A percentile compares a stretch with the other conserved stretches of the same genome.
Evolutionary conservation across 2,113 vertebrate species (phyloP).

Genomic region (Nesogale talazaci): DNA sequence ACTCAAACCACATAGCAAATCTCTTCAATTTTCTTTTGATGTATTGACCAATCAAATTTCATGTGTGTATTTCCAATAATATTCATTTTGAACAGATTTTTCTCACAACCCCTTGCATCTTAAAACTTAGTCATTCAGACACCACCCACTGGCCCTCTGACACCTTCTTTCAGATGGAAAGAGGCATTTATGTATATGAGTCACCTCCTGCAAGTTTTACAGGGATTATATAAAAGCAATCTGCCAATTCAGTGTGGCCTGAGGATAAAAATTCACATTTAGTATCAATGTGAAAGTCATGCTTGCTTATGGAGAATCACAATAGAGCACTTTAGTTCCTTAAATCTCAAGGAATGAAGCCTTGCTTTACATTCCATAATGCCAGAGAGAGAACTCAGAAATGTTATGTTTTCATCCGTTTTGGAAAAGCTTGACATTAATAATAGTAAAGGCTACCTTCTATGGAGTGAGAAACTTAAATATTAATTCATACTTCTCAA

Average conservation of each 20-base stretch:
- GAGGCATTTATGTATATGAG: conserved; percentile 66
- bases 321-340: neutral
- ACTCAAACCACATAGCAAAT: conserved; percentile 29
- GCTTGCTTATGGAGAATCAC: conserved; percentile 39
- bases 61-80: neutral
- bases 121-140: conserved; percentile 59
- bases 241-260: conserved; percentile 48
- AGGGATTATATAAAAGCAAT: conserved; percentile 69
- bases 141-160: conserved; percentile 66
- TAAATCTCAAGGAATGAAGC: neutral
- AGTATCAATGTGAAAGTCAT: conserved; percentile 48
- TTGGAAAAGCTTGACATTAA: too few relatives aligned
- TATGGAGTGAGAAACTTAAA: too few relatives aligned
- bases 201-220: conserved; percentile 62
- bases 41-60: conserved; percentile 16
- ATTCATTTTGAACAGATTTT: conserved; percentile 31
- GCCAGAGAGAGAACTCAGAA: too few relatives aligned
- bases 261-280: conserved; percentile 51
- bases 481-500: too few relatives aligned
- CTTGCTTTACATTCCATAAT: too few relatives aligned
- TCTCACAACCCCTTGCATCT: conserved; percentile 10
- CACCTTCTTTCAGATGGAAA: conserved; percentile 66
- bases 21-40: conserved; percentile 37
- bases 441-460: too few relatives aligned
- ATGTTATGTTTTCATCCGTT: too few relatives aligned